Conservation (phyloP, 2,888 invertebrate species). For the Anoncus sp. region DNA sequence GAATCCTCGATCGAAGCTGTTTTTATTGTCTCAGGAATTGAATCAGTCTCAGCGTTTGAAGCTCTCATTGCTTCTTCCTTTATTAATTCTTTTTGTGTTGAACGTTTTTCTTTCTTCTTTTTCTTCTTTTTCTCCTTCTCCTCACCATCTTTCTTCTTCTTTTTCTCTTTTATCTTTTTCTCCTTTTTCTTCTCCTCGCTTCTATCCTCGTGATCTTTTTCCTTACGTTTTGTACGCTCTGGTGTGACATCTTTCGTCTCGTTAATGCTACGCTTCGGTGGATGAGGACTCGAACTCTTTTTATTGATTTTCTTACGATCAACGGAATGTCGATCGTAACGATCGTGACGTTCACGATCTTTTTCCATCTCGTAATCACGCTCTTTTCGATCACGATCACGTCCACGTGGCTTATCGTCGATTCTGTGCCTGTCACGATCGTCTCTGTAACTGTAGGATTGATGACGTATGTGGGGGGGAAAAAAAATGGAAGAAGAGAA, state of each 20-base stretch:
- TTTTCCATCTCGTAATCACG: constrained; percentile 78
- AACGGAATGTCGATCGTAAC: constrained; percentile 77
- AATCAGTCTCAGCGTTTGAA: constrained; percentile 63
- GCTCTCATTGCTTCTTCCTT: constrained; percentile 67
- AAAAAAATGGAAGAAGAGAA: too few species aligned
- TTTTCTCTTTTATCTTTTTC: constrained; percentile 84
- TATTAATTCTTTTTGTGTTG: constrained; percentile 75
- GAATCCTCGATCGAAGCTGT: constrained; percentile 13
- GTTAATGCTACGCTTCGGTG: constrained; percentile 79
- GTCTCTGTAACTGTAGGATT: constrained; percentile 75
- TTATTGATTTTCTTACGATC: constrained; percentile 81
- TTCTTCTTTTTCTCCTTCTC: constrained; percentile 85
- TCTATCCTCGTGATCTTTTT: constrained; percentile 84
- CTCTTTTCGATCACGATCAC: constrained; percentile 80
- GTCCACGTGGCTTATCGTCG: constrained; percentile 82
- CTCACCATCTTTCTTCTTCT: constrained; percentile 85
- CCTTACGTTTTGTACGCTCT: constrained; percentile 84
- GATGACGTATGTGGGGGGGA: neutral
- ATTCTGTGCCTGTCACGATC: constrained; percentile 81
- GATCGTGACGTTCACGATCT: constrained; percentile 83
- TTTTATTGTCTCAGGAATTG: constrained; percentile 19
- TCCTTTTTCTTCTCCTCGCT: constrained; percentile 82
- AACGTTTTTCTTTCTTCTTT: constrained; percentile 80
- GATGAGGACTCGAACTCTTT: constrained; percentile 80
- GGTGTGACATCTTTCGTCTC: constrained; percentile 81